Conservation (phyloP, 2,888 invertebrate genomes). For the Eristalis intricaria region DNA sequence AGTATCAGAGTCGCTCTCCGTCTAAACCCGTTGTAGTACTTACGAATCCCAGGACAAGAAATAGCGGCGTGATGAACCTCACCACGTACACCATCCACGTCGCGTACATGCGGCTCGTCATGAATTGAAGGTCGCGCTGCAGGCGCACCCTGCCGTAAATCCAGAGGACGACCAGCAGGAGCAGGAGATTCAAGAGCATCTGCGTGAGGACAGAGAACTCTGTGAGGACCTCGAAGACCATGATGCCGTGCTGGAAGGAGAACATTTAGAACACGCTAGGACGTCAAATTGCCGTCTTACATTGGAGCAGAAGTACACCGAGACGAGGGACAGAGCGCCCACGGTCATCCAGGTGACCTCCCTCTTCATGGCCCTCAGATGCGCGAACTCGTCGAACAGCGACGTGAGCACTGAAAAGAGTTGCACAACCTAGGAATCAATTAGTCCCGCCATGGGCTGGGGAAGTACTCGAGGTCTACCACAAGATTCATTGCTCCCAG, state of each 20-base stretch:
- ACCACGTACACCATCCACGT: constrained; percentile 76
- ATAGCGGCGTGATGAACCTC: constrained; percentile 87
- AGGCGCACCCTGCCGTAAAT: constrained; percentile 86
- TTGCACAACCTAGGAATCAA: constrained; percentile 73
- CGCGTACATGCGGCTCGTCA: constrained; percentile 85
- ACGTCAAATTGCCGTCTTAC: constrained; percentile 56
- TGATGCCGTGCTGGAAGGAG: constrained; percentile 48
- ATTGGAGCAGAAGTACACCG: constrained; percentile 57
- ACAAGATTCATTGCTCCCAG: constrained; percentile 62
- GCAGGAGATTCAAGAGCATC: constrained; percentile 90
- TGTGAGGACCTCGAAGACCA: constrained; percentile 53
- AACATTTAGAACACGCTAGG: background rate
- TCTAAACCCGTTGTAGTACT: background rate
- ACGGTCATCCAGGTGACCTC: constrained; percentile 74
- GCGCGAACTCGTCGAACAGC: constrained; percentile 78
- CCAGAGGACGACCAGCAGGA: constrained; percentile 90
- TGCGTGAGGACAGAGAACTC: constrained; percentile 81
- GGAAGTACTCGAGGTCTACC: constrained; percentile 10
- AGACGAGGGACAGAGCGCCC: constrained; percentile 35
- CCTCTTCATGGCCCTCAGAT: constrained; percentile 74
- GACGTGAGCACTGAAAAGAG: constrained; percentile 76
- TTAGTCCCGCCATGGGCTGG: background rate
- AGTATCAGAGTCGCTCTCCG: constrained; percentile 25
- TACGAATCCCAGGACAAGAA: constrained; percentile 72
- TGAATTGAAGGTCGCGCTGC: constrained; percentile 85